A percentile compares a stretch with the other conserved stretches of the same genome.
Evolutionary conservation across 2,888 invertebrate species (phyloP).

Genomic region (Rosalia funebris): DNA sequence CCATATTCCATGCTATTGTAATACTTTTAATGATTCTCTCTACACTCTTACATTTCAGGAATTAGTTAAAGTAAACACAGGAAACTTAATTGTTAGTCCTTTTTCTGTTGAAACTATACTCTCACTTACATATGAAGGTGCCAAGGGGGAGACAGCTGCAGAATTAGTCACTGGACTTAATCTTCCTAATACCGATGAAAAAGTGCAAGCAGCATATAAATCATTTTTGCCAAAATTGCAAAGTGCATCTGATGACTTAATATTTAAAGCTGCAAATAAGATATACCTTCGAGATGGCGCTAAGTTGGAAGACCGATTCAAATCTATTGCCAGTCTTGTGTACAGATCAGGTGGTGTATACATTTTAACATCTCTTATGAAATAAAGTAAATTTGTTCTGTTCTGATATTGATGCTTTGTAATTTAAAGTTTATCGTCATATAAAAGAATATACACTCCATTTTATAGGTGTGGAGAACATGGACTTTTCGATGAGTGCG

Average conservation of each 20-base stretch:
- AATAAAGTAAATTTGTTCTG: too few relatives aligned
- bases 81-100: neutral
- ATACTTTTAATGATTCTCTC: too few relatives aligned
- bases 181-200: neutral
- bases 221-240: neutral
- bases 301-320: neutral
- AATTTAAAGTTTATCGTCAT: too few relatives aligned
- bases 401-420: too few relatives aligned
- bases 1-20: too few relatives aligned
- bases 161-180: neutral
- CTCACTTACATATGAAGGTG: neutral
- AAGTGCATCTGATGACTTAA: neutral
- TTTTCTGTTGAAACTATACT: neutral
- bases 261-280: neutral
- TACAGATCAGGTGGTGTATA: too few relatives aligned
- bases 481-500: slow-evolving; percentile 47
- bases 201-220: neutral
- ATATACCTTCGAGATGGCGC: neutral
- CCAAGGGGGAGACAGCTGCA: neutral
- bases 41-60: neutral
- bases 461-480: slow-evolving; percentile 67
- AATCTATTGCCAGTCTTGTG: too few relatives aligned
- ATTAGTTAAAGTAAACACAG: neutral
- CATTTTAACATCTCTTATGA: too few relatives aligned
- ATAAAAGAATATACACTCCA: too few relatives aligned